These are phyloP conservation scores for Etheostoma perlongum DNA, from an alignment of 2,797 vertebrate genomes.

Conservation along the genomic window DNA sequence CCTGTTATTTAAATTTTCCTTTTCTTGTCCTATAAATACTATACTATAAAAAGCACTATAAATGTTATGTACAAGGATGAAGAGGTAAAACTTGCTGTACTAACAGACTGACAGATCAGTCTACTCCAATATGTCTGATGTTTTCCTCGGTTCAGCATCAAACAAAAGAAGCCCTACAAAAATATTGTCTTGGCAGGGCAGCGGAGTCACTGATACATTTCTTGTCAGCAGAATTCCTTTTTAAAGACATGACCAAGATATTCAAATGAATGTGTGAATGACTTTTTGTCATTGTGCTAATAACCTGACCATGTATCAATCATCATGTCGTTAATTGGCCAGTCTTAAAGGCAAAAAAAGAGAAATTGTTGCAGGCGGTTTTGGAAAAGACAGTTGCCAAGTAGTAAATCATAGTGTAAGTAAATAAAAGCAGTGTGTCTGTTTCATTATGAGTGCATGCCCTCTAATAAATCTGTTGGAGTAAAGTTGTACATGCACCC, in stretches of 20 bases:
- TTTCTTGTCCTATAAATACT: neutral
- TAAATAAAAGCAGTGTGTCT: conserved; percentile 73
- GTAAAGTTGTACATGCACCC: conserved; percentile 48
- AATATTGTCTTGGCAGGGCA: conserved; percentile 4
- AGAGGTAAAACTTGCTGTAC: neutral
- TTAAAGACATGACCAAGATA: conserved; percentile 22
- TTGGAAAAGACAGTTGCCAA: conserved; percentile 56
- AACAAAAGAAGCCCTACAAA: neutral
- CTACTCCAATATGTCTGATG: neutral
- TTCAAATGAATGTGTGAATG: conserved; percentile 12
- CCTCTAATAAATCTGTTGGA: conserved; percentile 71
- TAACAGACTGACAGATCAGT: neutral
- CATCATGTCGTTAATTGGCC: conserved; percentile 30
- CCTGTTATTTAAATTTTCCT: neutral
- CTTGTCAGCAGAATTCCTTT: neutral
- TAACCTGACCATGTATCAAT: conserved; percentile 43
- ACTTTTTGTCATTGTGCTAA: conserved; percentile 30
- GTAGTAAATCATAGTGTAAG: conserved; percentile 66
- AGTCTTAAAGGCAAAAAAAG: neutral
- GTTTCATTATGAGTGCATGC: conserved; percentile 55
- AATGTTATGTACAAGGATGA: neutral
- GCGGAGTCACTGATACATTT: neutral
- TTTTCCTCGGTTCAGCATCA: neutral
- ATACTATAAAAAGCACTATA: neutral
- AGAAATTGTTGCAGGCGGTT: conserved; percentile 53